Conservation (phyloP, 2,797 vertebrate species). For the Apodemus agrarius region DNA sequence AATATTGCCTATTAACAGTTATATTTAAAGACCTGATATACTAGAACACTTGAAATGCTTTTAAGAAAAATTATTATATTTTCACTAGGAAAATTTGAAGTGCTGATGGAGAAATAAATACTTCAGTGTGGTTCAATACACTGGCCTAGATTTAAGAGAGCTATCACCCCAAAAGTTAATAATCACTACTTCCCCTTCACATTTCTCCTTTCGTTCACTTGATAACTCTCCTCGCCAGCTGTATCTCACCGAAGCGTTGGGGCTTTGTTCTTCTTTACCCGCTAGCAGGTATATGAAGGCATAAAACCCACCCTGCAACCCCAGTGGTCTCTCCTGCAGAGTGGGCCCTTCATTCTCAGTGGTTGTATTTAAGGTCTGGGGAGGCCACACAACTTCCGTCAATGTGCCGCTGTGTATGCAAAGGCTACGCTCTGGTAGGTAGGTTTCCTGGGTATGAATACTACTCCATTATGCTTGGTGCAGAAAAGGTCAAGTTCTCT, state of each 20-base stretch:
- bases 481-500: not conserved
- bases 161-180: not conserved
- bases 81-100: constrained; percentile 44
- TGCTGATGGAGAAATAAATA: constrained; percentile 56
- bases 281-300: constrained; percentile 43
- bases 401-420: not conserved
- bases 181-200: not conserved
- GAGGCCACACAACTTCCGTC: not conserved
- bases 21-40: constrained; percentile 54
- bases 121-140: not conserved
- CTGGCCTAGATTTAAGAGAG: constrained; percentile 44
- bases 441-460: not conserved
- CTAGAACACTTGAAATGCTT: not conserved
- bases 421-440: not conserved
- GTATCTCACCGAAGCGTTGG: constrained; percentile 5
- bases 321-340: constrained; percentile 47
- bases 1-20: constrained; percentile 44
- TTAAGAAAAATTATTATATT: constrained; percentile 48
- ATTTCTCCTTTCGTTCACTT: not conserved
- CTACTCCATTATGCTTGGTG: not conserved
- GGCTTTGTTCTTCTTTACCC: constrained; percentile 30
- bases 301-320: constrained; percentile 48
- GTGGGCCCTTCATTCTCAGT: not conserved
- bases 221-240: not conserved
- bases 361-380: not conserved